phyloP scores from a whole-genome alignment of 2,797 vertebrate genomes.

The Anguilla obscura region DNA sequence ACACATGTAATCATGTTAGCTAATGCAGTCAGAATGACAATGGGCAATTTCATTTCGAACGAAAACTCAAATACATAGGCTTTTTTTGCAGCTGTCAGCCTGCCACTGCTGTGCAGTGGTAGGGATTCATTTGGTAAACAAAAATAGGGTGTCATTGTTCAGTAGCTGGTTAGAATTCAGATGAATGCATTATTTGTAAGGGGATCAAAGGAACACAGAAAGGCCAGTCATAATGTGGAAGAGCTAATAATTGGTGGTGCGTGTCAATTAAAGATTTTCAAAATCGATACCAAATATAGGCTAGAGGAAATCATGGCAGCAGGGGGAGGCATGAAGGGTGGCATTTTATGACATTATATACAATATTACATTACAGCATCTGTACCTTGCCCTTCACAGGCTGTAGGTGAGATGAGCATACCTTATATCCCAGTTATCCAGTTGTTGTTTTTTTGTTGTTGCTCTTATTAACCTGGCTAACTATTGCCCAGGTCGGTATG shows the following conservation, averaged over 20 bases:
- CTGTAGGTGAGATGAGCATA: neutral
- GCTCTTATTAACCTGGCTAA: neutral
- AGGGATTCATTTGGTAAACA: neutral
- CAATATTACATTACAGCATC: slow-evolving; percentile 14
- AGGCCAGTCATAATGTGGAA: neutral
- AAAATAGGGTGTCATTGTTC: neutral
- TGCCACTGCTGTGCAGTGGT: neutral
- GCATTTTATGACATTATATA: neutral
- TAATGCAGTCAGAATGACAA: neutral
- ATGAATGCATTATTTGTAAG: neutral
- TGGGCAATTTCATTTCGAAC: neutral
- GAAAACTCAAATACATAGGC: neutral
- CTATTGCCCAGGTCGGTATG: neutral
- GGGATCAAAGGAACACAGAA: neutral
- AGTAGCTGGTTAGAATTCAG: neutral
- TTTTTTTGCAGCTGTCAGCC: neutral
- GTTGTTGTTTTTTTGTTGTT: neutral
- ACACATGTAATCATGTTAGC: neutral
- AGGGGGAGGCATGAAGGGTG: neutral
- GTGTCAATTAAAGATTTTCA: neutral
- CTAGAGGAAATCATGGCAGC: neutral
- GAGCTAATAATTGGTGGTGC: neutral
- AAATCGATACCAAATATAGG: neutral
- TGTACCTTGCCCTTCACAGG: neutral
- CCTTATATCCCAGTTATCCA: neutral